Conservation (phyloP, 2,113 vertebrate species). For the Leucosticte australis region DNA sequence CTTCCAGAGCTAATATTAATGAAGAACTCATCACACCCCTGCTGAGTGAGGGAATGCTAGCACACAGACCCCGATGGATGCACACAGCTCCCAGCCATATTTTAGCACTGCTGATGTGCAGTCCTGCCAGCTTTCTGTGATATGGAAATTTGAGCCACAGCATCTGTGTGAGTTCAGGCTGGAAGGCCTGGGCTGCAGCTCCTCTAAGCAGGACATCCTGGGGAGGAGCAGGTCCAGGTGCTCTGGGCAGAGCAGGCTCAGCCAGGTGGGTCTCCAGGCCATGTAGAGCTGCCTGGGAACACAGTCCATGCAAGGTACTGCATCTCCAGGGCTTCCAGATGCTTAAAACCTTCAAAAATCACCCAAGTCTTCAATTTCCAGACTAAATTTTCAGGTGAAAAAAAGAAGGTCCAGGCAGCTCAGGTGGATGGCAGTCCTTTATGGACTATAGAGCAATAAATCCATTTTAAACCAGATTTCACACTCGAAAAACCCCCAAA, state of each 20-base stretch:
- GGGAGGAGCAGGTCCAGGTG: neutral
- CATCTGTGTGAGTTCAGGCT: neutral
- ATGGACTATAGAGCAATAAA: neutral
- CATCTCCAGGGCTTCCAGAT: neutral
- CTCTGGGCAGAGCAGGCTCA: neutral
- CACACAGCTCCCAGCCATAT: neutral
- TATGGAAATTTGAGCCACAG: accelerated
- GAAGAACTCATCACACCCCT: conserved; percentile 40
- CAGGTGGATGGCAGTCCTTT: neutral
- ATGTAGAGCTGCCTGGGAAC: neutral
- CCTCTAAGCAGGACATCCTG: neutral
- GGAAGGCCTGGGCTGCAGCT: neutral
- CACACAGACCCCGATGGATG: neutral
- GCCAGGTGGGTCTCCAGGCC: accelerated
- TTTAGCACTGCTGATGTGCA: neutral
- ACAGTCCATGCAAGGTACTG: accelerated
- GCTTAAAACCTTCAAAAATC: neutral
- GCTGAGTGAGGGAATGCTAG: neutral
- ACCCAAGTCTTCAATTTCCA: neutral
- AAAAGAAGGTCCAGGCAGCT: neutral
- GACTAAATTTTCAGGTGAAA: neutral
- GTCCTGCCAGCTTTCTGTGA: neutral
- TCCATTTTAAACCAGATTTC: neutral
- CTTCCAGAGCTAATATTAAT: conserved; percentile 45
- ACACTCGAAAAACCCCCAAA: accelerated